Conservation (phyloP, 1,140 invertebrate species). For the Leguminivora glycinivorella region DNA sequence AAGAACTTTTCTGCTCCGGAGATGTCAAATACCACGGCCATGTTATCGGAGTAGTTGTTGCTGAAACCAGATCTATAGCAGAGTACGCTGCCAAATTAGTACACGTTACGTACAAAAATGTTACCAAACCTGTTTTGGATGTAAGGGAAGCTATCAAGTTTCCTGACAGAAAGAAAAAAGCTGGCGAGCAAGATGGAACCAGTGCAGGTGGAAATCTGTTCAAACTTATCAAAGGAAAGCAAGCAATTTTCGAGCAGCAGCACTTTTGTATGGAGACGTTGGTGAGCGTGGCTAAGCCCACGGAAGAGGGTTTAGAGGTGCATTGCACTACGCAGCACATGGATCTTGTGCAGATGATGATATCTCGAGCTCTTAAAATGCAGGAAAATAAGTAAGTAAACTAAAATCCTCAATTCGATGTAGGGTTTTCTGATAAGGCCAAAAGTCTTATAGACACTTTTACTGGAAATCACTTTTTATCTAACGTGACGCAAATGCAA, state of each 20-base stretch:
- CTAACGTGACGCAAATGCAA: too few species aligned
- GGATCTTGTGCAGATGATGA: slow-evolving; percentile 77
- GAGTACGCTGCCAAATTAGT: slow-evolving; percentile 83
- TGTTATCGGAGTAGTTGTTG: slow-evolving; percentile 86
- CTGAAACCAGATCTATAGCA: slow-evolving; percentile 81
- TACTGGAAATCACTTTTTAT: too few species aligned
- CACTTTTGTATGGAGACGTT: slow-evolving; percentile 79
- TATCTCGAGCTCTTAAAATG: slow-evolving; percentile 78
- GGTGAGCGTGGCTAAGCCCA: slow-evolving; percentile 80
- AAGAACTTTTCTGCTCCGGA: slow-evolving; percentile 77
- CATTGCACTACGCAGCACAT: slow-evolving; percentile 81
- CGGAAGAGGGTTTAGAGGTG: slow-evolving; percentile 83
- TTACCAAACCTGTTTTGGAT: slow-evolving; percentile 49
- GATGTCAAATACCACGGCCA: slow-evolving; percentile 84
- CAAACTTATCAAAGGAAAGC: slow-evolving; percentile 51
- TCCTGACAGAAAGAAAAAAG: slow-evolving; percentile 41
- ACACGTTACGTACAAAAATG: slow-evolving; percentile 80
- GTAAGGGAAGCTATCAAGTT: slow-evolving; percentile 50
- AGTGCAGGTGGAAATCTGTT: slow-evolving; percentile 52
- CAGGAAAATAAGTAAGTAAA: slow-evolving; percentile 54
- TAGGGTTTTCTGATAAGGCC: too few species aligned
- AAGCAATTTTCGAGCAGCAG: slow-evolving; percentile 54
- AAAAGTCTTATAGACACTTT: too few species aligned
- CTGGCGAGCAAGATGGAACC: slow-evolving; percentile 20
- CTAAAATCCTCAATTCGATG: neutral